phyloP scores from a whole-genome alignment of 1,140 invertebrate species.

The Drosophila neocordata region DNA sequence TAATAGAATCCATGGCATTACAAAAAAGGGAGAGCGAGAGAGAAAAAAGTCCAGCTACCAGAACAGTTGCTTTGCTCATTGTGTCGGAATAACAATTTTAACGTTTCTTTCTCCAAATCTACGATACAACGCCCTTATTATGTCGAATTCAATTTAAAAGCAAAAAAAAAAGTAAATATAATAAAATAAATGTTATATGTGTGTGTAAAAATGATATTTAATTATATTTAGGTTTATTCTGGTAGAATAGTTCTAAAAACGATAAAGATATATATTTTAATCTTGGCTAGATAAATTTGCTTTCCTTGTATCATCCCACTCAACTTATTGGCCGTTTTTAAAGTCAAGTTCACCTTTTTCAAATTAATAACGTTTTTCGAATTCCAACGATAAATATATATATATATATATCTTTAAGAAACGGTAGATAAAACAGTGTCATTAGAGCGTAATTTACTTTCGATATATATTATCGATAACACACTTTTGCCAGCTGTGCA shows the following conservation, averaged over 20 bases:
- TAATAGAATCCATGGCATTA: conserved; percentile 55
- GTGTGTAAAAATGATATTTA: conserved; percentile 44
- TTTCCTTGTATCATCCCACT: too few species aligned
- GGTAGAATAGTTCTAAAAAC: not conserved
- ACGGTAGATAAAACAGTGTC: too few species aligned
- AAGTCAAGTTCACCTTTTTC: too few species aligned
- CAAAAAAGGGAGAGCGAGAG: conserved; percentile 24
- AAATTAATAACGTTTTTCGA: too few species aligned
- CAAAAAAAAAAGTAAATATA: conserved; percentile 69
- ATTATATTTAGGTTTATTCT: not conserved
- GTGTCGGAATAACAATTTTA: conserved; percentile 35
- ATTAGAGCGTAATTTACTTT: not conserved
- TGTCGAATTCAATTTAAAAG: conserved; percentile 73
- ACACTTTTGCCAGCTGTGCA: conserved; percentile 72
- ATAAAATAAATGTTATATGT: conserved; percentile 78
- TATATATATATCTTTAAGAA: too few species aligned
- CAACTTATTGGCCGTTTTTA: too few species aligned
- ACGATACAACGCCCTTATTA: conserved; percentile 52
- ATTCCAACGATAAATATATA: too few species aligned
- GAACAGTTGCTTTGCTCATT: conserved; percentile 26
- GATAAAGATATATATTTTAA: not conserved
- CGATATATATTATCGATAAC: conserved; percentile 45
- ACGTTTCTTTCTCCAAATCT: conserved; percentile 67
- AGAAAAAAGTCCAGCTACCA: conserved; percentile 18
- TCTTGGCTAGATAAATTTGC: too few species aligned